Evolutionary conservation across 2,888 invertebrate genomes (phyloP), one percentile per base, ranked within the genome.

Genomic region (Gastrophysa polygoni): DNA sequence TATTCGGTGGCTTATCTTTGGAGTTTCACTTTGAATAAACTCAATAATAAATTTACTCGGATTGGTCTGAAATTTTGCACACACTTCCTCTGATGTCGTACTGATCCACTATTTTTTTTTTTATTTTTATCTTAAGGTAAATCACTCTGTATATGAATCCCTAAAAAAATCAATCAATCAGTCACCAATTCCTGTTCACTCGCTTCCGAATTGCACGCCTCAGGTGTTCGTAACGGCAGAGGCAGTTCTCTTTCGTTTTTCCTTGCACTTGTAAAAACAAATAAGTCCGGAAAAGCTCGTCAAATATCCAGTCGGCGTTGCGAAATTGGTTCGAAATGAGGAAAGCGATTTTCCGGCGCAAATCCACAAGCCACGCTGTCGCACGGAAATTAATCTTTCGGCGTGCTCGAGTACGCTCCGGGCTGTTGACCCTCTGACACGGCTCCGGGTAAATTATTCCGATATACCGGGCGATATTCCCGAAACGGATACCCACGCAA

Each of bases 341-440:
- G 59, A 38, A 54, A 43, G 46, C 38, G 56, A 47, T 56, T 63
- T 57, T 57, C 63, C 63, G 57, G 59, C n/a, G 14, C 32, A 59
- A 63, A 52, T 20, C 51, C 56, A 38, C 21, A 57, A 56, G 52
- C 59, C 47, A 54, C 55, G 51, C 54, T 58, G 55, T 64, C 64
- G 55, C 55, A 57, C 54, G 61, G 61, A 58, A 58, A 58, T 59
- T 52, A 59, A 54, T 59, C 54, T 59, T 59, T 59, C 54, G 38
- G n/a, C n/a, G n/a, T 38, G 38, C 14, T 38, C 38, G 38, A 38
- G 1, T 2, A 1, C 3, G 38, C 38, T 14, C 14, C 38, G 7
- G 38, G 38, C 38, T 38, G 38, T 38, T 38, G 38, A 38, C 38
- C 38, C 38, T n/a, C 38, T 38, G 38, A 38, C 38, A 11, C 14